These are phyloP conservation scores for Chrysodeixis includens DNA, from an alignment of 2,888 invertebrate genomes.

Conservation along the genomic window DNA sequence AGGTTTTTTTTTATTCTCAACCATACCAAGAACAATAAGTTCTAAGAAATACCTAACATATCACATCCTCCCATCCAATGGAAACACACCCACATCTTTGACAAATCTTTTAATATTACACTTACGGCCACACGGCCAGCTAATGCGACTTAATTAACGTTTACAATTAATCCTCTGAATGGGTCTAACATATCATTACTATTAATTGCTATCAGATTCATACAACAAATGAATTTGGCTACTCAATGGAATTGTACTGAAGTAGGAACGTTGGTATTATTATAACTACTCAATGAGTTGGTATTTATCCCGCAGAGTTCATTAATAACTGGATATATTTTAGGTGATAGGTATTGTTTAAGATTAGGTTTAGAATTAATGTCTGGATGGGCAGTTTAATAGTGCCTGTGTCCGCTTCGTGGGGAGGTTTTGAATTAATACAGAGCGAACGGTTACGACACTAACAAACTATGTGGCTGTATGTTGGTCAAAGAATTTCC, in stretches of 20 bases:
- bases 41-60: too few relatives aligned
- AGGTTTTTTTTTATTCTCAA: too few relatives aligned
- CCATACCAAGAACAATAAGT: too few relatives aligned
- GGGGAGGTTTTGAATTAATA: too few relatives aligned
- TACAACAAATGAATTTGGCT: slow-evolving; percentile 9
- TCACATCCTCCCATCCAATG: slow-evolving; percentile 60
- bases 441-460: too few relatives aligned
- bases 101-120: slow-evolving; percentile 84
- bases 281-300: slow-evolving; percentile 29
- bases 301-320: slow-evolving; percentile 52
- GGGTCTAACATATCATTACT: slow-evolving; percentile 69
- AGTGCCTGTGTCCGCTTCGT: too few relatives aligned
- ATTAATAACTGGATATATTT: slow-evolving; percentile 47
- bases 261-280: slow-evolving; percentile 6
- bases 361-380: background rate
- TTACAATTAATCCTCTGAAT: slow-evolving; percentile 73
- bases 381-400: too few relatives aligned
- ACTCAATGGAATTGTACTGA: slow-evolving; percentile 1
- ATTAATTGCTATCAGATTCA: slow-evolving; percentile 41
- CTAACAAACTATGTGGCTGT: too few relatives aligned
- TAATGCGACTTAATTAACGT: slow-evolving; percentile 82
- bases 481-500: too few relatives aligned
- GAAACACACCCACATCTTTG: slow-evolving; percentile 71
- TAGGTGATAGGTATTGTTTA: slow-evolving; percentile 13
- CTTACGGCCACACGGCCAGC: slow-evolving; percentile 77